Evolutionary conservation across 2,113 vertebrate species (phyloP).

Genomic region (Sialia sialis): DNA sequence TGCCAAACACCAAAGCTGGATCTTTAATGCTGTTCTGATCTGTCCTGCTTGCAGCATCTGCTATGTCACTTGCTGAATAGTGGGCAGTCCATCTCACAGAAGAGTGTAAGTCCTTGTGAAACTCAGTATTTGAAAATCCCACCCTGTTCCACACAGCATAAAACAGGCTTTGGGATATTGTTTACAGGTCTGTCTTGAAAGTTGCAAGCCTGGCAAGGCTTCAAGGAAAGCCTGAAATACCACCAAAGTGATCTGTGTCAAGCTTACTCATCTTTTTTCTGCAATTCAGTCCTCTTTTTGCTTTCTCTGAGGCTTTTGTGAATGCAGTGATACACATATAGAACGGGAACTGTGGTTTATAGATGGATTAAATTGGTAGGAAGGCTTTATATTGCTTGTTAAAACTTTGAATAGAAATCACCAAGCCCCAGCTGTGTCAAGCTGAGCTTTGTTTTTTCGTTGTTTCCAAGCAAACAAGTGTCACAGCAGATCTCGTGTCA

Average conservation of each 20-base stretch:
- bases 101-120: background rate
- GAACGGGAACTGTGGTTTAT: background rate
- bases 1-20: background rate
- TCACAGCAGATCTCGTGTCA: background rate
- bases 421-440: background rate
- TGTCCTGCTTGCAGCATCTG: background rate
- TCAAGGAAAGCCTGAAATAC: constrained; percentile 13
- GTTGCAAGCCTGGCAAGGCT: constrained; percentile 15
- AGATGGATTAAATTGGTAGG: constrained; percentile 11
- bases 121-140: background rate
- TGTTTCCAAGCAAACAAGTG: background rate
- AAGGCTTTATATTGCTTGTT: background rate
- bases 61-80: background rate
- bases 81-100: background rate
- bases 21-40: background rate
- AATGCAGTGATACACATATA: background rate
- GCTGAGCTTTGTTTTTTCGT: background rate
- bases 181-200: background rate
- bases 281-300: background rate
- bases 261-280: background rate
- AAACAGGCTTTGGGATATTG: background rate
- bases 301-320: background rate
- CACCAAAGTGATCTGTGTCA: background rate
- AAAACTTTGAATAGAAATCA: background rate
- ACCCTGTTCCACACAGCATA: background rate